Evolutionary conservation across 2,888 invertebrate genomes (phyloP), one percentile per base, ranked within the genome.

Genomic region (Limulus polyphemus): DNA sequence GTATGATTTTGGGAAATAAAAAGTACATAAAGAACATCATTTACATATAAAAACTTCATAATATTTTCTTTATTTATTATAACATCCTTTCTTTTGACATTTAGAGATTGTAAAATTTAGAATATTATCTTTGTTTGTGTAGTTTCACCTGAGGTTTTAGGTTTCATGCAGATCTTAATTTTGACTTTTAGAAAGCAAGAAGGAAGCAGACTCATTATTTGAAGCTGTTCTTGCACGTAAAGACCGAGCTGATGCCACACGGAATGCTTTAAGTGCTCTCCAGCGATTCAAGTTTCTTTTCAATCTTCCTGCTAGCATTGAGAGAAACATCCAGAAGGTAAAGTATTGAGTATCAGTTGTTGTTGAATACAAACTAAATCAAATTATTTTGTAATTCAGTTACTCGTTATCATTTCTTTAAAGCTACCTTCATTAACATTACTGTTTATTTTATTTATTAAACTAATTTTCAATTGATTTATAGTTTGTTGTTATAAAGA

Each of bases 231-330:
- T 98, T 62, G 83, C 88, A 0, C 83, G 95, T 61, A 88, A 94
- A 74, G 98, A 98, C 74, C 84, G 89, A 71, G 98, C 98, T 0
- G 99, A 99, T 75, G 87, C 93, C 59, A 98, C 95, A 0, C 82
- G 98, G 57, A 95, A 94, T 73, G 95, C 97, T 0, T 81, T 99
- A 7, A 87, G 90, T 63, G 86, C 98, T 10, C 81, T 99, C 69
- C 90, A 91, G 58, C 82, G 98, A 55, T 98, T 95, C 78, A 88
- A 88, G 76, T 95, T 98, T 76, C 81, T 99, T 11, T 98, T 99
- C 77, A 93, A 95, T 75, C 81, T 99, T 70, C 97, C 98, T 0
- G 87, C 91, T 50, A 87, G 88, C 56, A 95, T 99, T 57, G 94
- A 97, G 73, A 85, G 86, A 70, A 95, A 94, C 72, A 91, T 98